Percentiles rank a stretch among this genome's conserved stretches.
These are phyloP conservation scores for Crossaster papposus DNA, from an alignment of 53 echinoderm and acorn worm genomes.

Conservation along the genomic window DNA sequence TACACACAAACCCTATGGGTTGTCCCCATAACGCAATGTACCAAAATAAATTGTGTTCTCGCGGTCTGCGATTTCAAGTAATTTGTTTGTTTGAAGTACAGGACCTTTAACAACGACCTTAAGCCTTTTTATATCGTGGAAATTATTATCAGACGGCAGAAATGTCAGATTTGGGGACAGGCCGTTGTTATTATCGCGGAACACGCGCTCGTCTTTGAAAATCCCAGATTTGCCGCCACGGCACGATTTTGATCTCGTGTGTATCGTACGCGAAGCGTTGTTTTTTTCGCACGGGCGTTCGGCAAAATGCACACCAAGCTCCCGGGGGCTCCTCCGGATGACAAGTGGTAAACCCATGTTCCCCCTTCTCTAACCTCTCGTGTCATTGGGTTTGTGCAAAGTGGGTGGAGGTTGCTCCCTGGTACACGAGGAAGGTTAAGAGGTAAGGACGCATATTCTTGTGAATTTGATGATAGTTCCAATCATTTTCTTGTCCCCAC, in stretches of 20 bases:
- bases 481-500: background rate
- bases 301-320: background rate
- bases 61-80: too few relatives aligned
- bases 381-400: constrained; percentile 35
- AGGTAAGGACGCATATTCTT: background rate
- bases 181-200: background rate
- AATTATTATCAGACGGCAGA: background rate
- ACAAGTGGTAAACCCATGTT: constrained; percentile 28
- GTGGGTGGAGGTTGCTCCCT: constrained; percentile 5
- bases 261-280: background rate
- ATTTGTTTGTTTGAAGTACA: too few relatives aligned
- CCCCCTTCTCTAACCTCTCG: background rate
- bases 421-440: background rate
- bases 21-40: too few relatives aligned
- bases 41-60: too few relatives aligned
- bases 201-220: background rate
- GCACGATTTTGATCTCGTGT: background rate
- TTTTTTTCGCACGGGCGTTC: background rate
- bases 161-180: background rate
- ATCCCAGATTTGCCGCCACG: background rate
- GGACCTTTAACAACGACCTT: too few relatives aligned
- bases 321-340: background rate
- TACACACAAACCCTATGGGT: too few relatives aligned
- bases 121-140: background rate
- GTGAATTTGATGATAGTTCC: background rate